Conservation (phyloP, 2,888 invertebrate species). For the Mactromeris polynyma region DNA sequence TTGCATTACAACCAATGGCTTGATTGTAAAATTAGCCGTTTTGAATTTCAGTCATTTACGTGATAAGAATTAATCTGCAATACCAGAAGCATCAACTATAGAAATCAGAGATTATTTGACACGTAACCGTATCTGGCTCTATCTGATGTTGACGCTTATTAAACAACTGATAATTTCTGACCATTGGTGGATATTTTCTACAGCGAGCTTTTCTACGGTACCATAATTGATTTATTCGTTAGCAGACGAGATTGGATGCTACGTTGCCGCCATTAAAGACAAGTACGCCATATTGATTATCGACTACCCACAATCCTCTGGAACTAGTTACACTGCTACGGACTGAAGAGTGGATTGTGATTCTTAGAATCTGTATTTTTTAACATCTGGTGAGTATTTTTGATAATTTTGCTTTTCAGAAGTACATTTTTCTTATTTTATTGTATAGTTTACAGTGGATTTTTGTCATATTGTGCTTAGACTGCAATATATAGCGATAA, state of each 20-base stretch:
- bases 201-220: constrained; percentile 13
- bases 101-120: no score
- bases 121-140: not conserved
- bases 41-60: no score
- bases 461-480: not conserved
- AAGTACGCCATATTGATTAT: constrained; percentile 42
- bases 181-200: constrained; percentile 19
- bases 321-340: not conserved
- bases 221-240: constrained; percentile 44
- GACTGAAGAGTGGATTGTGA: not conserved
- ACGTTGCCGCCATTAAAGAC: constrained; percentile 32
- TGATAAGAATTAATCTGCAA: no score
- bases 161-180: constrained; percentile 13
- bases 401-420: not conserved
- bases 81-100: no score
- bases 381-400: constrained; percentile 41
- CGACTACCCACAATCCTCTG: constrained; percentile 31
- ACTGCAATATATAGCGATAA: not conserved
- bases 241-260: constrained; percentile 1
- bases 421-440: not conserved
- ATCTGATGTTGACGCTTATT: not conserved
- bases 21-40: no score
- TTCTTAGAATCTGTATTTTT: not conserved
- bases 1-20: no score
- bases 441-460: not conserved